Evolutionary conservation across 2,113 vertebrate genomes (phyloP).

Genomic region (Catharus bicknelli): DNA sequence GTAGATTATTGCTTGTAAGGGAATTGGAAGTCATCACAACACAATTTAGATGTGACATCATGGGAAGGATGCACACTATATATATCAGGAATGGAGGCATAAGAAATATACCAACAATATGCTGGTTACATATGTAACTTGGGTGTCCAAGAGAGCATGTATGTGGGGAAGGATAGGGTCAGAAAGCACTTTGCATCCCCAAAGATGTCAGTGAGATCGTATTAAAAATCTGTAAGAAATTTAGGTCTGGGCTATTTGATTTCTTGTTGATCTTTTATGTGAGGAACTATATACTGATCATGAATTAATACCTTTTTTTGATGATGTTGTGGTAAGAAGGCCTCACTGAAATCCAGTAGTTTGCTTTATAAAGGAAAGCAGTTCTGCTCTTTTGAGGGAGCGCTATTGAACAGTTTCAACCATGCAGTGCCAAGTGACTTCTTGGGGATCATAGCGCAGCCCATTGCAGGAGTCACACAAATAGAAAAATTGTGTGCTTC

Average conservation of each 20-base stretch:
- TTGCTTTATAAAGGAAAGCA: not conserved
- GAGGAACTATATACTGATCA: not conserved
- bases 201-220: not conserved
- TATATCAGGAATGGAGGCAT: fast-evolving
- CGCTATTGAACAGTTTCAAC: not conserved
- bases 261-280: not conserved
- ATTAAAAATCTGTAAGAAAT: not conserved
- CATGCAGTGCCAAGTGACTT: not conserved
- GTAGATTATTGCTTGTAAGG: not conserved
- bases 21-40: not conserved
- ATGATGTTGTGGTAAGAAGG: not conserved
- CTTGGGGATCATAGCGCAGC: not conserved
- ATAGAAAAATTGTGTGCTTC: not conserved
- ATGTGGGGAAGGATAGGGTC: not conserved
- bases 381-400: not conserved
- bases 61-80: not conserved
- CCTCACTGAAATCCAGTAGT: not conserved
- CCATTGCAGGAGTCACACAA: not conserved
- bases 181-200: not conserved
- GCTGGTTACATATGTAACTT: not conserved
- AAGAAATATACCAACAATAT: not conserved
- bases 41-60: not conserved
- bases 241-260: not conserved
- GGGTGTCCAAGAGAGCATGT: not conserved
- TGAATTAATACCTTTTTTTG: not conserved